A percentile compares a stretch with the other conserved stretches of the same genome.
Evolutionary conservation across 2,113 vertebrate species (phyloP).

Genomic region (Muntiacus reevesi): DNA sequence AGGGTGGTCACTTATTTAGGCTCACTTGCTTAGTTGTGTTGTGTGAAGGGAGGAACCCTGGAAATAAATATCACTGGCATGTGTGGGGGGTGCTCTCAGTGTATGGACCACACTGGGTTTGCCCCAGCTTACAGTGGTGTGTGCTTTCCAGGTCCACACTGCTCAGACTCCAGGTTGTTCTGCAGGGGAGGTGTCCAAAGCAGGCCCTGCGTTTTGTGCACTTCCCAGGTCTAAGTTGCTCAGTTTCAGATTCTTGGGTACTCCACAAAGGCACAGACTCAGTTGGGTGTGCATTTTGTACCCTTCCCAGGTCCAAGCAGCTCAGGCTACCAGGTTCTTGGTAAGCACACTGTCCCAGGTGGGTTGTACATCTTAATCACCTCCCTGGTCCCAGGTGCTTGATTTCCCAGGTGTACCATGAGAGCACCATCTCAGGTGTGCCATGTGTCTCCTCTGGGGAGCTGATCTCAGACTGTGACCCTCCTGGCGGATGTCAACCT

Average conservation of each 20-base stretch:
- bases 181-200: neutral
- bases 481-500: neutral
- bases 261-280: neutral
- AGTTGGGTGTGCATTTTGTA: neutral
- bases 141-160: neutral
- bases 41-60: neutral
- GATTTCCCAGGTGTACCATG: no score
- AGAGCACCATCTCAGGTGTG: no score
- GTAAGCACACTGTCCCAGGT: neutral
- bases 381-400: neutral
- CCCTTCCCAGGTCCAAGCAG: neutral
- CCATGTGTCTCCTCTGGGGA: neutral
- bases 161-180: neutral
- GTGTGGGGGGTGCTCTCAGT: neutral
- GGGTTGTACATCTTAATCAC: neutral
- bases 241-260: neutral
- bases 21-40: neutral
- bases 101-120: neutral
- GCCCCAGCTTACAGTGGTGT: neutral
- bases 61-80: neutral
- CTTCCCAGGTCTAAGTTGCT: neutral
- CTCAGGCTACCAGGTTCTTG: neutral
- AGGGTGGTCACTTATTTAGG: neutral
- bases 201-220: neutral
- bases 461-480: neutral